Base-by-base conservation (phyloP, 2,797 vertebrate species). In the Poecilia gillii region DNA sequence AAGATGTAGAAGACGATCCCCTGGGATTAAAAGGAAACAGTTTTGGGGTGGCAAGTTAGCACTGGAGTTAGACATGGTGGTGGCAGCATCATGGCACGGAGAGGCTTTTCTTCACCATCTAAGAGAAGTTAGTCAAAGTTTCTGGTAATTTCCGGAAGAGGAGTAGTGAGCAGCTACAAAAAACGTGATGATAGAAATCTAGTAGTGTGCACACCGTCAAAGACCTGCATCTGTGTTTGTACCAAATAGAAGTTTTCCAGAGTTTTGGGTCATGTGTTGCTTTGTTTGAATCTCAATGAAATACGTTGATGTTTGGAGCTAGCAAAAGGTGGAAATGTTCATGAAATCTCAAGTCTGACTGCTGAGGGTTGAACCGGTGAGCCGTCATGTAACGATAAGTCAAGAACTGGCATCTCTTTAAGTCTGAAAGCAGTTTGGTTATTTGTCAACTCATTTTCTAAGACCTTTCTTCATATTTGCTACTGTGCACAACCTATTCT, bases 401-500 rank as follows among this genome's bases (percentile, higher is more conserved):
- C 2, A 41, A 23, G 18, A 66, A 66, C 62, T 1, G 18, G 36
- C 3, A 12, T 12, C 39, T 70, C 64, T 70, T 41, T n/a, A n/a
- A 43, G 6, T 47, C 66, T 75, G 1, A 36, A 71, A 41, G 7
- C 12, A 16, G 36, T 16, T 46, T 20, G 14, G n/a, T 49, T 3
- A 23, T 49, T 55, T 73, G 25, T 73, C 23, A n/a, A 45, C 11
- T 72, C 6, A 59, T 41, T 9, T 77, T 16, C 71, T 75, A 66
- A 11, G 49, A 49, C 39, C 36, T 36, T 1, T 70, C 57, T 55
- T 4, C 33, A 68, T 41, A 76, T 72, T 43, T 74, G 28, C 75
- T 75, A 72, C 78, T 78, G 28, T 64, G 3, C 36, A 31, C 39
- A 80, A 77, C 36, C 14, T 55, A 49, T 25, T 20, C 62, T 77